Base-by-base conservation (phyloP, 2,113 vertebrate species). In the Cheilinus undulatus region DNA sequence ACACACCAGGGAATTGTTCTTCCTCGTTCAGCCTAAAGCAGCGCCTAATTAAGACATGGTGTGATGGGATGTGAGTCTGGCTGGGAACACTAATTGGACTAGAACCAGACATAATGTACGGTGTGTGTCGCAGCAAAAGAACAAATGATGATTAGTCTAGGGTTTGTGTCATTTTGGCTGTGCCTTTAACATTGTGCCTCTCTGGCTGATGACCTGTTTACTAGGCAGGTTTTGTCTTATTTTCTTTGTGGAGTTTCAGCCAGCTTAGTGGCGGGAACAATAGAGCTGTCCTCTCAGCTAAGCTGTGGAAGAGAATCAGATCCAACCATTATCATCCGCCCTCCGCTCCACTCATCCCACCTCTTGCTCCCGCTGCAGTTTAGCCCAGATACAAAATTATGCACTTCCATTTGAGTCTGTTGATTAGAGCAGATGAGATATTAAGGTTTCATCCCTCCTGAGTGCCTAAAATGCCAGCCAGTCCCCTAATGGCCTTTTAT, bases 401-500 rank as follows among this genome's bases (percentile, higher is more conserved):
- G 38, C 53, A 46, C 26, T 71, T 67, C 74, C 69, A 45, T 82
- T 75, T 77, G 28, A 80, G 60, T 76, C 58, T 75, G 84, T 80
- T 86, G 76, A 91, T 89, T 83, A 74, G 79, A 83, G 80, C 78
- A 66, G 83, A 90, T 59, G 71, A 89, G 83, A 84, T 80, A 82
- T 84, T 60, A 54, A 19, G n/a, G 15, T 67, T 83, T 84, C 80
- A 69, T 82, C 74, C 66, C 75, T 71, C 78, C 52, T 28, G 59
- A 52, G 7, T 65, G 60, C 78, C 72, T 81, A 70, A 92, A 91
- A 91, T 92, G 87, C 85, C 88, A 89, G 77, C 61, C 76, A 58
- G 69, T 69, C 85, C 75, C 73, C 73, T 89, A 91, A 93, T 88
- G 89, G 84, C 46, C 59, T 73, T 81, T 85, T 90, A 88, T 90